These are phyloP conservation scores for Tipula lateralis DNA, from an alignment of 2,888 invertebrate genomes.

Conservation along the genomic window DNA sequence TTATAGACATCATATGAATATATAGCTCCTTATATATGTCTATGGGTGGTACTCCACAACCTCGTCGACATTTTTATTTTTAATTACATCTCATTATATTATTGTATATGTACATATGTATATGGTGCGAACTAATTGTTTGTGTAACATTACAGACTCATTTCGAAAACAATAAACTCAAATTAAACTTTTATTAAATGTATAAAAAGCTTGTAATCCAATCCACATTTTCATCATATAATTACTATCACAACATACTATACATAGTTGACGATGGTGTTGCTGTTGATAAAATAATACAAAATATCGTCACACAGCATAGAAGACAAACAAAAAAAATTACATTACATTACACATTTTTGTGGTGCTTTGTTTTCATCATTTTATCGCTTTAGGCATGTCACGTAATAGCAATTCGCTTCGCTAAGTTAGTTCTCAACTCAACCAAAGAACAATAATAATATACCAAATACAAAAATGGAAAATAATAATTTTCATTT, in stretches of 20 bases:
- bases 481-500: background rate
- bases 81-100: background rate
- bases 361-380: conserved; percentile 3
- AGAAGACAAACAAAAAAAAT: background rate
- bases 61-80: background rate
- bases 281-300: background rate
- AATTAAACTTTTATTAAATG: background rate
- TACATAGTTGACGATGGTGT: background rate
- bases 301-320: background rate
- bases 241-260: background rate
- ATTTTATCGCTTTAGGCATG: conserved; percentile 27
- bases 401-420: conserved; percentile 28
- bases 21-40: background rate
- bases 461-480: background rate
- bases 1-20: background rate
- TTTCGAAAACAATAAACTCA: background rate
- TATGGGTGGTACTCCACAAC: background rate
- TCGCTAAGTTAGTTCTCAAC: conserved; percentile 25
- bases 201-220: conserved; percentile 2
- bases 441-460: background rate
- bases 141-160: too few species aligned
- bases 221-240: conserved; percentile 19
- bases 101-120: background rate
- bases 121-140: background rate
- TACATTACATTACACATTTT: conserved; percentile 20